A percentile compares a stretch with the other conserved stretches of the same genome.
Conservation (phyloP, 35 echinoderm and acorn worm genomes). For the Anneissia japonica region DNA sequence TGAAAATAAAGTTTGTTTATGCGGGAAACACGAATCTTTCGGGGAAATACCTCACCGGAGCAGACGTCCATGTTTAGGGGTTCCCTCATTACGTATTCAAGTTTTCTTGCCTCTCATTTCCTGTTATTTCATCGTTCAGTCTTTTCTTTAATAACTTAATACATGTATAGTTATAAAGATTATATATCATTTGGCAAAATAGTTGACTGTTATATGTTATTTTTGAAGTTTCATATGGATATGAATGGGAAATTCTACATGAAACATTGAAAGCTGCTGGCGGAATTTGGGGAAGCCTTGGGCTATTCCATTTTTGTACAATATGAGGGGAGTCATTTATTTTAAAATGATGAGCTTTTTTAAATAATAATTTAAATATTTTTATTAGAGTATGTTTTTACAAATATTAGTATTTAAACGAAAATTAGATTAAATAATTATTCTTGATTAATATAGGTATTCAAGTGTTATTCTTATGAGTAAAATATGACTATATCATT, state of each 20-base stretch:
- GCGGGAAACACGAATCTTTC: neutral
- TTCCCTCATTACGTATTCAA: neutral
- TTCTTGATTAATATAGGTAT: no score
- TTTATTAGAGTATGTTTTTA: no score
- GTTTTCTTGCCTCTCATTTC: neutral
- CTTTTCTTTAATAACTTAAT: neutral
- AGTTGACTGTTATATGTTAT: neutral
- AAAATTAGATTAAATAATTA: no score
- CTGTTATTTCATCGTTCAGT: neutral
- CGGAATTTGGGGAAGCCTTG: slow-evolving; percentile 1
- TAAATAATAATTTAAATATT: no score
- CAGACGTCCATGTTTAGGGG: slow-evolving; percentile 1
- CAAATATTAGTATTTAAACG: no score
- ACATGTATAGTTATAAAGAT: neutral
- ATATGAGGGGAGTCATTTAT: neutral
- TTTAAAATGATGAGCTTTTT: neutral
- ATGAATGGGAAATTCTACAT: neutral
- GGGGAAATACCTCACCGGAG: neutral
- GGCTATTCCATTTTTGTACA: neutral
- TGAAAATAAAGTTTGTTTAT: neutral
- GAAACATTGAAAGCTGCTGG: neutral
- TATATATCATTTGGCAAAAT: neutral
- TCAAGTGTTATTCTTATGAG: no score
- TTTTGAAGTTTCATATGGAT: neutral
- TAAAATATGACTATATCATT: no score